A percentile compares a stretch with the other conserved stretches of the same genome.
phyloP scores from a whole-genome alignment of 2,888 invertebrate species.

The Lacanobia oleracea region DNA sequence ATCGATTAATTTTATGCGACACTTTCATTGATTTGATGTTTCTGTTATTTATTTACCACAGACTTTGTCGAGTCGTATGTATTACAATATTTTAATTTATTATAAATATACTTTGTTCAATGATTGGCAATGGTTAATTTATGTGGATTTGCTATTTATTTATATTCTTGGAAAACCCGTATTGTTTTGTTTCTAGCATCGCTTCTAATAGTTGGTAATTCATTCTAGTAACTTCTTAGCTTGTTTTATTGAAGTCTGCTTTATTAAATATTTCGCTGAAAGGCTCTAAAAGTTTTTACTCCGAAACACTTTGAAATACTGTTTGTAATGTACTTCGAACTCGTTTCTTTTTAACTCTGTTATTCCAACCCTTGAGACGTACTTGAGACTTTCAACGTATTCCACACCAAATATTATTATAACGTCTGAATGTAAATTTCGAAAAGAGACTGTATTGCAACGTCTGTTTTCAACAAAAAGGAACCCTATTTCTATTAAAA shows the following conservation, averaged over 20 bases:
- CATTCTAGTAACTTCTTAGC: background rate
- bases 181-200: constrained; percentile 13
- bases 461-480: constrained; percentile 12
- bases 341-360: constrained; percentile 35
- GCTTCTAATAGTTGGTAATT: constrained; percentile 4
- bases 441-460: background rate
- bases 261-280: constrained; percentile 25
- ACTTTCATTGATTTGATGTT: constrained; percentile 54
- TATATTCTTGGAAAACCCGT: constrained; percentile 41
- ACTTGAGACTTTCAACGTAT: constrained; percentile 23
- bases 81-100: constrained; percentile 48
- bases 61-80: constrained; percentile 30
- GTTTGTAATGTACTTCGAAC: constrained; percentile 16
- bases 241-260: constrained; percentile 7
- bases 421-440: background rate
- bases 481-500: no score
- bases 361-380: constrained; percentile 35
- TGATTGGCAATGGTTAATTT: constrained; percentile 25
- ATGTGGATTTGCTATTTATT: constrained; percentile 30
- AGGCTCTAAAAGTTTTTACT: background rate
- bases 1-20: constrained; percentile 63
- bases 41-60: constrained; percentile 32
- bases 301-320: background rate
- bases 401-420: constrained; percentile 8
- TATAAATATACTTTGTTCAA: constrained; percentile 43